Evolutionary conservation across 2,888 invertebrate species (phyloP).

Genomic region (Heteromyza rotundicornis): DNA sequence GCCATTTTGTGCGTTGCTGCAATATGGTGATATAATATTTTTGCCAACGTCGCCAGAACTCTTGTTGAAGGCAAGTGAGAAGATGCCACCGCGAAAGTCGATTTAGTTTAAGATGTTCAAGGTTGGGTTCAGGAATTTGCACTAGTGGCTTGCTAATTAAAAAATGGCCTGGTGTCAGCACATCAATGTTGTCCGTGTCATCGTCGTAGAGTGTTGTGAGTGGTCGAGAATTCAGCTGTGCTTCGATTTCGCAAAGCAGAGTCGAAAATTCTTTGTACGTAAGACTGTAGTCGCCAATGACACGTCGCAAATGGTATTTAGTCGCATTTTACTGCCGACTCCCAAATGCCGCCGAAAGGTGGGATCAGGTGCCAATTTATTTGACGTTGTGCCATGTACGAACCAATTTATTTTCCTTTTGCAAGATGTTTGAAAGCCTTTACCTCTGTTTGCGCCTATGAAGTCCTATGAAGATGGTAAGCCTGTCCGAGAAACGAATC

Average conservation of each 20-base stretch:
- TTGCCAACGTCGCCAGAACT: background rate
- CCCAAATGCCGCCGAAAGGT: background rate
- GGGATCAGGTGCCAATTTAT: background rate
- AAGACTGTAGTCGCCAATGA: background rate
- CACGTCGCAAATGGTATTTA: background rate
- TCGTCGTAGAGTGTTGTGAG: background rate
- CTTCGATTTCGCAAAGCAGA: background rate
- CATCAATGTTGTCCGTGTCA: too few relatives aligned
- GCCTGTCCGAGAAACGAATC: background rate
- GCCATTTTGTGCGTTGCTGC: background rate
- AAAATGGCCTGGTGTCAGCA: too few relatives aligned
- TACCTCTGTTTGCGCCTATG: too few relatives aligned
- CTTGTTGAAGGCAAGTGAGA: background rate
- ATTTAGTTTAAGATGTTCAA: too few relatives aligned
- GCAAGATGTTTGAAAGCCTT: background rate
- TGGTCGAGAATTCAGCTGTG: background rate
- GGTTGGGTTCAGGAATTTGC: too few relatives aligned
- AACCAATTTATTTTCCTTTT: background rate
- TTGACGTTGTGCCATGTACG: background rate
- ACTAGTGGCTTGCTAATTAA: too few relatives aligned
- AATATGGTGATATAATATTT: background rate
- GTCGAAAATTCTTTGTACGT: background rate
- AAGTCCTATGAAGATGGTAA: too few relatives aligned
- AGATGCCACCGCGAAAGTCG: background rate
- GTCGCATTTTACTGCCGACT: background rate